Evolutionary conservation across 2,113 vertebrate genomes (phyloP).

Genomic region (Trichechus manatus): DNA sequence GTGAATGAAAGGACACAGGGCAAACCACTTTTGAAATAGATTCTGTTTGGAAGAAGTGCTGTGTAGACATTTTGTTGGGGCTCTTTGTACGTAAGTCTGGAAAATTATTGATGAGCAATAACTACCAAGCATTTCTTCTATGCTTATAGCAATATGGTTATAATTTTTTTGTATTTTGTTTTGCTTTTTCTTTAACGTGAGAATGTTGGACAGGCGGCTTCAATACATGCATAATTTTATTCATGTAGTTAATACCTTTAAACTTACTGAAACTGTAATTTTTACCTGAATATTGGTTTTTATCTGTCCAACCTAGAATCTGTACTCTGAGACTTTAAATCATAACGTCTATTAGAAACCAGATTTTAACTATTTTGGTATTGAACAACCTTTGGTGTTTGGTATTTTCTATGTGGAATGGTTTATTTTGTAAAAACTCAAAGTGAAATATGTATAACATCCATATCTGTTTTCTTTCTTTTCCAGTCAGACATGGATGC

Average conservation of each 20-base stretch:
- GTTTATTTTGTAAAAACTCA: neutral
- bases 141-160: neutral
- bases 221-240: neutral
- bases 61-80: neutral
- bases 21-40: neutral
- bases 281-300: neutral
- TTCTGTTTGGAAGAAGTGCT: neutral
- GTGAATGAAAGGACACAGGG: neutral
- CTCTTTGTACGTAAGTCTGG: neutral
- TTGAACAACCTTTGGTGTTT: conserved; percentile 19
- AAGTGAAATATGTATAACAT: neutral
- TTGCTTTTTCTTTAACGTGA: neutral
- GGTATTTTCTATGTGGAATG: neutral
- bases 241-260: neutral
- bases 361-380: conserved; percentile 40
- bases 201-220: neutral
- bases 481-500: conserved; percentile 85
- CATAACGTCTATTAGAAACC: neutral
- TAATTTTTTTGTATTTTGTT: neutral
- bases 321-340: conserved; percentile 8
- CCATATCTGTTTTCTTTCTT: conserved; percentile 23
- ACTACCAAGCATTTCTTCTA: neutral
- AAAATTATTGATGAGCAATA: neutral
- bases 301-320: neutral
- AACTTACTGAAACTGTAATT: conserved; percentile 5